Conservation (phyloP, 2,888 invertebrate genomes). For the Leptura quadrifasciata region DNA sequence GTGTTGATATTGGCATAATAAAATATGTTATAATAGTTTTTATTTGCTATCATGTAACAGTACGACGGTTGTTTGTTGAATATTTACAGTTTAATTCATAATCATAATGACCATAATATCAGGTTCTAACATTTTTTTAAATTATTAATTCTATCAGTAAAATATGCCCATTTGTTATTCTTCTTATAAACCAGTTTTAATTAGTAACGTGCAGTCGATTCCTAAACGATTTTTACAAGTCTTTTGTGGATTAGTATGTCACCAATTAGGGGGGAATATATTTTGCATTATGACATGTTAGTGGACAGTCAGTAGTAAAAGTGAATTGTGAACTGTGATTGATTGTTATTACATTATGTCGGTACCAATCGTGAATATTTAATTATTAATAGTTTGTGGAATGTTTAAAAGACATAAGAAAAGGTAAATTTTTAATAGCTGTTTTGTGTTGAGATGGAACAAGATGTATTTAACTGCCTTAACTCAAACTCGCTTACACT, state of each 20-base stretch:
- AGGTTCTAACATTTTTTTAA: neutral
- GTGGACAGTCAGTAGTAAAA: constrained; percentile 18
- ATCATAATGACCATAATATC: no score
- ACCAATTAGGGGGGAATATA: constrained; percentile 21
- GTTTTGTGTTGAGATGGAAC: neutral
- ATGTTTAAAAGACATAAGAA: constrained; percentile 12
- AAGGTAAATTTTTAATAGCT: constrained; percentile 16
- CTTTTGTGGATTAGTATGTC: constrained; percentile 31
- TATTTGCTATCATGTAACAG: no score
- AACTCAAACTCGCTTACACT: neutral
- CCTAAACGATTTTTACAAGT: constrained; percentile 11
- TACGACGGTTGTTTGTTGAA: no score
- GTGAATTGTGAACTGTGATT: constrained; percentile 9
- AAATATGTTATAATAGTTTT: no score
- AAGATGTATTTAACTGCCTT: neutral
- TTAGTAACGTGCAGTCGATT: constrained; percentile 22
- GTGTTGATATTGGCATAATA: no score
- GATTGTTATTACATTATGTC: neutral
- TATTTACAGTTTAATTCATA: no score
- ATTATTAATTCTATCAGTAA: neutral
- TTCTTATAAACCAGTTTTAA: constrained; percentile 23
- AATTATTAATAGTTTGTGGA: neutral
- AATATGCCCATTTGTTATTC: constrained; percentile 11
- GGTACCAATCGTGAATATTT: neutral
- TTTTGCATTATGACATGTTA: constrained; percentile 25